Conservation (phyloP, 2,888 invertebrate species). For the Amblyjoppa proteus region DNA sequence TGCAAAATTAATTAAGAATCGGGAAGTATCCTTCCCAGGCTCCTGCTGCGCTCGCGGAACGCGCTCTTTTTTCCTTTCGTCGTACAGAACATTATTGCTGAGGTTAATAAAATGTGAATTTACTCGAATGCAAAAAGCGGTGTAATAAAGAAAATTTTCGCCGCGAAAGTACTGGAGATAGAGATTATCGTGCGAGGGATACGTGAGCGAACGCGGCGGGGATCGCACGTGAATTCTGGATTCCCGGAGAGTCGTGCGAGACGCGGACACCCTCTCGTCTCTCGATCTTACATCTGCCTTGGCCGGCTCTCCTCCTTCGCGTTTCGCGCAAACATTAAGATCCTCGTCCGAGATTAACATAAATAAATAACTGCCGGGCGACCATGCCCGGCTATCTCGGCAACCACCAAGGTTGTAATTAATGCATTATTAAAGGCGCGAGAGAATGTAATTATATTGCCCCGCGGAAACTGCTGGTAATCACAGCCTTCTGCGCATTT, state of each 20-base stretch:
- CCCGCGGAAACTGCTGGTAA: slow-evolving; percentile 71
- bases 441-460: slow-evolving; percentile 76
- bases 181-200: slow-evolving; percentile 9
- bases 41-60: background rate
- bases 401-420: slow-evolving; percentile 72
- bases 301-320: slow-evolving; percentile 35
- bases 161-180: slow-evolving; percentile 1
- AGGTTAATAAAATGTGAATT: background rate
- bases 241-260: slow-evolving; percentile 61
- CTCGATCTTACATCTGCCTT: slow-evolving; percentile 15
- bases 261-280: slow-evolving; percentile 61
- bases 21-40: background rate
- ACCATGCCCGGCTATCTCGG: slow-evolving; percentile 62
- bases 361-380: slow-evolving; percentile 75
- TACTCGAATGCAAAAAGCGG: background rate
- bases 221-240: slow-evolving; percentile 64
- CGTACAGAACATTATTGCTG: background rate
- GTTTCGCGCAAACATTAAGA: slow-evolving; percentile 72
- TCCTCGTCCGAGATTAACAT: slow-evolving; percentile 74
- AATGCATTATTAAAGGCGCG: slow-evolving; percentile 77
- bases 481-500: slow-evolving; percentile 69
- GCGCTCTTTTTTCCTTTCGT: background rate
- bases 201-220: slow-evolving; percentile 48
- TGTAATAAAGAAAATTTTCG: background rate
- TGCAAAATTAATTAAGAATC: slow-evolving; percentile 44